Base-by-base conservation (phyloP, 1,140 invertebrate species). In the Phymastichus coffea region DNA sequence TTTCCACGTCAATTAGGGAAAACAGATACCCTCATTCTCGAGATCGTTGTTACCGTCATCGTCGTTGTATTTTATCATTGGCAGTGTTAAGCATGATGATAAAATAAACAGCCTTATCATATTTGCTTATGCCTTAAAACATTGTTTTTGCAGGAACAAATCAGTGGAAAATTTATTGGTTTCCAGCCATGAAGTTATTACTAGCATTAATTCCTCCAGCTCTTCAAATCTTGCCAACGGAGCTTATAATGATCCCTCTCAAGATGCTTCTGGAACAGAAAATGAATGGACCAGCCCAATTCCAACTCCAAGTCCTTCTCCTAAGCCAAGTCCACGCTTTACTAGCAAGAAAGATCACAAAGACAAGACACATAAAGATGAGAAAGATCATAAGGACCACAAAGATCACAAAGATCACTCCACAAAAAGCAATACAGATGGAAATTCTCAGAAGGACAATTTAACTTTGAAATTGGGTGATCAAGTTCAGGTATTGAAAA, bases 81-180 rank as follows among this genome's bases (percentile, higher is more conserved):
- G n/a, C n/a, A n/a, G n/a, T n/a, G n/a, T n/a, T n/a, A n/a, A n/a
- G n/a, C n/a, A n/a, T n/a, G n/a, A n/a, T n/a, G n/a, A n/a, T n/a
- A n/a, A n/a, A n/a, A n/a, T n/a, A n/a, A n/a, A 33, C 28, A 33
- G 6, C 28, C 19, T 12, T 47, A 38, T 33, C n/a, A n/a, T 7
- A 25, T 38, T 37, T 55, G 33, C 55, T 9, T 41, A 47, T 44
- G 48, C 2, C 10, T 53, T 30, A 53, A 28, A 40, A n/a, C 43
- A 14, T 47, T 57, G 15, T 49, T 14, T 30, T 66, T 68, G 51
- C 66, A 87, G 86, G 84, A 82, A 84, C 72, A 86, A 86, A 70
- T 86, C 86, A 25, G 84, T 86, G 71, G 86, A 87, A 71, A 86
- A 86, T 70, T 70, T 86, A 33, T 73, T 86, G 44, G 80, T 85